Percentiles rank a stretch among this genome's conserved stretches.
Evolutionary conservation across 2,113 vertebrate genomes (phyloP).

Genomic region (Menura novaehollandiae): DNA sequence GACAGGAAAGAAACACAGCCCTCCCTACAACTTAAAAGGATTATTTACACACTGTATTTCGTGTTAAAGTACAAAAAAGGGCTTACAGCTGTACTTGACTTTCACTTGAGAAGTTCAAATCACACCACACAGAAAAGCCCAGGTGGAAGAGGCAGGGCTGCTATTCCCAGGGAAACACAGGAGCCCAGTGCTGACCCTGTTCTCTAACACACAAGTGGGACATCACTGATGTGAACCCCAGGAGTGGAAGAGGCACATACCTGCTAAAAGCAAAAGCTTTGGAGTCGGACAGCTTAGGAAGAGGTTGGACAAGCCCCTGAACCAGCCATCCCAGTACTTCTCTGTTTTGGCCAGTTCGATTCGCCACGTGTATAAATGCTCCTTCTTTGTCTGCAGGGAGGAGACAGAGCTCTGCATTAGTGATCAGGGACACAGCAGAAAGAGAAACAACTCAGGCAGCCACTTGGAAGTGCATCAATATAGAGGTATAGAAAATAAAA

Average conservation of each 20-base stretch:
- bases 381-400: slow-evolving; percentile 84
- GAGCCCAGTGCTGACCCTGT: fast-evolving
- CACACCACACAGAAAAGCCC: not conserved
- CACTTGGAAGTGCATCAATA: not conserved
- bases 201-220: not conserved
- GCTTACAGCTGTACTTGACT: not conserved
- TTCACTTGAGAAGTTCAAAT: not conserved
- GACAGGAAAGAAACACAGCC: not conserved
- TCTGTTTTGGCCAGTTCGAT: slow-evolving; percentile 97
- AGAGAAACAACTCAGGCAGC: not conserved
- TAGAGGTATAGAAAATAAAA: not conserved
- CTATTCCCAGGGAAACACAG: not conserved
- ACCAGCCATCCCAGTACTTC: slow-evolving; percentile 99
- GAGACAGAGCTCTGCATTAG: not conserved
- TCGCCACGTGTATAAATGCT: slow-evolving; percentile 92
- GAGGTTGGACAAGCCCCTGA: slow-evolving; percentile 91
- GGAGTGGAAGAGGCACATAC: slow-evolving; percentile 62
- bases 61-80: not conserved
- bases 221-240: not conserved
- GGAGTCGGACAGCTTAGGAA: slow-evolving; percentile 91
- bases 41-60: not conserved
- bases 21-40: not conserved
- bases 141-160: not conserved
- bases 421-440: not conserved
- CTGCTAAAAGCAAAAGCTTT: slow-evolving; percentile 93